Conservation (phyloP, 2,797 vertebrate genomes). For the Muraenolepis orangiensis region DNA sequence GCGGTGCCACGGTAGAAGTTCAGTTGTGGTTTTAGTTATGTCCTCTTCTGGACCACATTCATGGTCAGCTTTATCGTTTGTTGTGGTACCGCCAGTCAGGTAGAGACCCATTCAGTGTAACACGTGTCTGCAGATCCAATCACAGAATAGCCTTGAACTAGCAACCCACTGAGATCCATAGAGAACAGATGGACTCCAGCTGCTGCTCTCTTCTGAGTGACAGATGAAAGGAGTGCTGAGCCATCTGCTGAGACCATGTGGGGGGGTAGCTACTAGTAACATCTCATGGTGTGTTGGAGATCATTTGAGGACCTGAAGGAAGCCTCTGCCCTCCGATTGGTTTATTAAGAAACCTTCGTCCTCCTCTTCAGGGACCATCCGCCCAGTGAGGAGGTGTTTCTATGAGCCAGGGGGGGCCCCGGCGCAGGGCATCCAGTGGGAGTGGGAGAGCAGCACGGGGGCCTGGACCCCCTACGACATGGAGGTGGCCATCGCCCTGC, state of each 20-base stretch:
- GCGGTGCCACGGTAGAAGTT: too few relatives aligned
- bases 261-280: background rate
- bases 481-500: conserved; percentile 89
- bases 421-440: conserved; percentile 91
- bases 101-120: too few relatives aligned
- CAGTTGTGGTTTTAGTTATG: too few relatives aligned
- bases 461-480: conserved; percentile 92
- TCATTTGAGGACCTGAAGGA: background rate
- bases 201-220: background rate
- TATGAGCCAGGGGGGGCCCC: conserved; percentile 86
- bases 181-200: background rate
- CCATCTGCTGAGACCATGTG: background rate
- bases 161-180: background rate
- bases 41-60: too few relatives aligned
- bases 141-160: too few relatives aligned
- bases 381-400: conserved; percentile 88
- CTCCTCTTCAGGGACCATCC: conserved; percentile 81
- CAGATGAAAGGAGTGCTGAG: background rate
- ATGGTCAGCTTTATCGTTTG: too few relatives aligned
- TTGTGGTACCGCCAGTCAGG: too few relatives aligned
- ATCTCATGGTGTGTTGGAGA: background rate
- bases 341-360: too few relatives aligned
- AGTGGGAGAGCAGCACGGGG: conserved; percentile 89
- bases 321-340: too few relatives aligned
- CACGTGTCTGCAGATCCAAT: too few relatives aligned